These are phyloP conservation scores for Cygnus buccinator DNA, from an alignment of 2,113 vertebrate species.

Conservation along the genomic window DNA sequence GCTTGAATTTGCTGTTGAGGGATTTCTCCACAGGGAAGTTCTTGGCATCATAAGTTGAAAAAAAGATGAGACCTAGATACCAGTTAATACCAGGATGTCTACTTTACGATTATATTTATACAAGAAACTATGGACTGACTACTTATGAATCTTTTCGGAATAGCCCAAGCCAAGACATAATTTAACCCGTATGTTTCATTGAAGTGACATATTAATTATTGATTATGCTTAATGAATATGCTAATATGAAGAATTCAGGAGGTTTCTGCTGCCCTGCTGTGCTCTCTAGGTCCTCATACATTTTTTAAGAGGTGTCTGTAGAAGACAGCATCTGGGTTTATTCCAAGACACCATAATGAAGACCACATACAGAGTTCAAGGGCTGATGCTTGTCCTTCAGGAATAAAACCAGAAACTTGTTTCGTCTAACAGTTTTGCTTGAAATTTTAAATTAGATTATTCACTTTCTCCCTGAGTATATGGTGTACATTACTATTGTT, in stretches of 20 bases:
- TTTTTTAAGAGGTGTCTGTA: constrained; percentile 69
- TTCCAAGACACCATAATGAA: constrained; percentile 45
- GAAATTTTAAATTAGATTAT: constrained; percentile 32
- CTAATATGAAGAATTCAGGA: constrained; percentile 67
- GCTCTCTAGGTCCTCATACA: constrained; percentile 69
- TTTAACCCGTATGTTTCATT: constrained; percentile 61
- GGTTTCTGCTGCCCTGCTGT: constrained; percentile 61
- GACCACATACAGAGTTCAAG: constrained; percentile 64
- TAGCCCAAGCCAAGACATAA: constrained; percentile 44
- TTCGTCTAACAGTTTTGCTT: constrained; percentile 45
- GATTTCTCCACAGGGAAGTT: background rate
- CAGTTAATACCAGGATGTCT: background rate
- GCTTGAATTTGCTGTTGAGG: background rate
- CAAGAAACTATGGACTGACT: constrained; percentile 11
- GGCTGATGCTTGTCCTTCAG: constrained; percentile 66
- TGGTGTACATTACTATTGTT: background rate
- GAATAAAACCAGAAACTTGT: constrained; percentile 21
- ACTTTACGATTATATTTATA: constrained; percentile 27
- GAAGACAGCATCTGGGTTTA: constrained; percentile 48
- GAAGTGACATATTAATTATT: constrained; percentile 78
- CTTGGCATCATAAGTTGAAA: background rate
- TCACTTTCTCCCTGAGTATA: background rate
- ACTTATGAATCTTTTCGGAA: background rate
- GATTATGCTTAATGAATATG: constrained; percentile 79
- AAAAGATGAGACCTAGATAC: background rate